These are phyloP conservation scores for Gallinago solitaria DNA, from an alignment of 2,797 vertebrate species.

Conservation along the genomic window DNA sequence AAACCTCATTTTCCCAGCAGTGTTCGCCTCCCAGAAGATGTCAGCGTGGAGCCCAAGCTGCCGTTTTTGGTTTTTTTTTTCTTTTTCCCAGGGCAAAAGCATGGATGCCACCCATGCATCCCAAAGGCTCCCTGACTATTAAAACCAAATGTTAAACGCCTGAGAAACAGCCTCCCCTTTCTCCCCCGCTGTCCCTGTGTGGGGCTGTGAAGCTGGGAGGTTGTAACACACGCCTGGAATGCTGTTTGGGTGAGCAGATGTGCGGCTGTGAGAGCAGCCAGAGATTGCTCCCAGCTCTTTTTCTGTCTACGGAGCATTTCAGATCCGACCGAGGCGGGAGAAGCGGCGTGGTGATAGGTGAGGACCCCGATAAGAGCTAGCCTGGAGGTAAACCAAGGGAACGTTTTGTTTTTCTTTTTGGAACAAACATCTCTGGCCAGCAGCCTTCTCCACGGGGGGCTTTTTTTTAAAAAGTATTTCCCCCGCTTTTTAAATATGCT, in stretches of 20 bases:
- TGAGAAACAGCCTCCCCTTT: background rate
- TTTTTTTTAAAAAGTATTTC: background rate
- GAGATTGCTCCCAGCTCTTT: background rate
- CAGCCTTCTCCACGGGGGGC: background rate
- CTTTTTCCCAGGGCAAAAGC: background rate
- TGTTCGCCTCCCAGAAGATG: background rate
- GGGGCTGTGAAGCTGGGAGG: slow-evolving; percentile 11
- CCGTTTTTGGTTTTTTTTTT: background rate
- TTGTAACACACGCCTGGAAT: background rate
- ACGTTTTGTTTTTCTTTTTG: background rate
- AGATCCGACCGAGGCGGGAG: background rate
- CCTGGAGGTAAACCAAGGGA: background rate
- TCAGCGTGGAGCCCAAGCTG: background rate
- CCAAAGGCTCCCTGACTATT: background rate
- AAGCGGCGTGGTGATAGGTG: background rate
- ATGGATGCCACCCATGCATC: background rate
- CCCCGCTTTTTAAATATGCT: background rate
- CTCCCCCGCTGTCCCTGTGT: background rate
- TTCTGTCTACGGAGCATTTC: background rate
- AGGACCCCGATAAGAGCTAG: background rate
- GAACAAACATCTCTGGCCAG: background rate
- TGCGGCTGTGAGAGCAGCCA: background rate
- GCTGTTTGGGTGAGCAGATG: slow-evolving; percentile 46
- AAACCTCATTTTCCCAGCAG: background rate
- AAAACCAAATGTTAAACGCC: slow-evolving; percentile 23